These are phyloP conservation scores for Drosophila takahashii DNA, from an alignment of 1,140 invertebrate genomes.

Conservation along the genomic window DNA sequence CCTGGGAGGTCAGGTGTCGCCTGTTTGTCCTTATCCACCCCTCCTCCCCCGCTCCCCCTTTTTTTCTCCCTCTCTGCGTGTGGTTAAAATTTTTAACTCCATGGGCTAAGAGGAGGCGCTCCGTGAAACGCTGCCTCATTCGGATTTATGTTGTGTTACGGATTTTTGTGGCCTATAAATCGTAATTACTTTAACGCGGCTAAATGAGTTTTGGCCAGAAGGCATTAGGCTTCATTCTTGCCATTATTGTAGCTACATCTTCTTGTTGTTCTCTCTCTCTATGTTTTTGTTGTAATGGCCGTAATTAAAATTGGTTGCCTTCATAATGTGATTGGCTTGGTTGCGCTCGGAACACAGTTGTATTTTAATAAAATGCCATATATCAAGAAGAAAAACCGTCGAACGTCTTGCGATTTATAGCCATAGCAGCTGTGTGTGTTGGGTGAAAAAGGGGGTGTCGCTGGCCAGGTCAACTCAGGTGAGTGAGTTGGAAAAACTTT, in stretches of 20 bases:
- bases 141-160: slow-evolving; percentile 82
- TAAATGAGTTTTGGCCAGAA: slow-evolving; percentile 77
- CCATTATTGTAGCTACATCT: slow-evolving; percentile 49
- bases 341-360: slow-evolving; percentile 26
- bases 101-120: neutral
- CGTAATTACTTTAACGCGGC: slow-evolving; percentile 81
- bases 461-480: slow-evolving; percentile 11
- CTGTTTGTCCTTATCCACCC: slow-evolving; percentile 16
- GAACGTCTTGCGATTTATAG: slow-evolving; percentile 56
- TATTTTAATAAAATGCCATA: slow-evolving; percentile 65
- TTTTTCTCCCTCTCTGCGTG: slow-evolving; percentile 14
- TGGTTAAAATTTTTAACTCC: slow-evolving; percentile 80
- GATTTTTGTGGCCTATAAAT: slow-evolving; percentile 82
- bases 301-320: slow-evolving; percentile 80
- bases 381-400: slow-evolving; percentile 64
- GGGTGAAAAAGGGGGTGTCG: neutral
- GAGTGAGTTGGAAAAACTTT: slow-evolving; percentile 46
- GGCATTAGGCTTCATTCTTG: slow-evolving; percentile 61
- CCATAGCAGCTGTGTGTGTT: slow-evolving; percentile 14
- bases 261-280: slow-evolving; percentile 1
- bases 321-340: slow-evolving; percentile 77
- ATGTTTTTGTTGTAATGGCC: slow-evolving; percentile 62
- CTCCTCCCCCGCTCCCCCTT: neutral
- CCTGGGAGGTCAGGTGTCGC: slow-evolving; percentile 67
- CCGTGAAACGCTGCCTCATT: slow-evolving; percentile 57